phyloP scores from a whole-genome alignment of 2,113 vertebrate species.

The Micromys minutus region DNA sequence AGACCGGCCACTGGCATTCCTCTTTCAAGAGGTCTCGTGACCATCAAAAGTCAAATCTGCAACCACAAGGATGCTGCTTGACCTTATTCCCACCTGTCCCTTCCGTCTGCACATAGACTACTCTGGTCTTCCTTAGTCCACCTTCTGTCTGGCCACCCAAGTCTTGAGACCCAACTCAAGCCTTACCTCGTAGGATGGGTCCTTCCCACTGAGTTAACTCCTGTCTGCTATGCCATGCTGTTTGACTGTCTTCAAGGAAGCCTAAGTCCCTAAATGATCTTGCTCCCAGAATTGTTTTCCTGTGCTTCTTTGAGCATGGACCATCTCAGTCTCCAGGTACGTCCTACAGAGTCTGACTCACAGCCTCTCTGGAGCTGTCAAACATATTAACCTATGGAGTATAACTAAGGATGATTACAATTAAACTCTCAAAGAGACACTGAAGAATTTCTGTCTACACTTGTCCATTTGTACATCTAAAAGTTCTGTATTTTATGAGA shows the following conservation, averaged over 20 bases:
- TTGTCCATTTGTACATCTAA: neutral
- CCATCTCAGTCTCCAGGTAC: neutral
- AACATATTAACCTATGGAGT: neutral
- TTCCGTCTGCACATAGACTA: too few species aligned
- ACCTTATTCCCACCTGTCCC: neutral
- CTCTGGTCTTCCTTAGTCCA: neutral
- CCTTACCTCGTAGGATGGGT: neutral
- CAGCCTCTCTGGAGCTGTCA: neutral
- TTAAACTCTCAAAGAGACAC: constrained; percentile 24
- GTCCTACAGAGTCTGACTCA: neutral
- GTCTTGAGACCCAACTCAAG: neutral
- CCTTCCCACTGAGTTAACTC: neutral
- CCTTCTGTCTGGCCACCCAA: neutral
- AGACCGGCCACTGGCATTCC: too few species aligned
- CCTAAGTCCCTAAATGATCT: fast-evolving
- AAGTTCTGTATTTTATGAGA: neutral
- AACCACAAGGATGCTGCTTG: neutral
- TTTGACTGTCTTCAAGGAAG: neutral
- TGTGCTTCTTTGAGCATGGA: neutral
- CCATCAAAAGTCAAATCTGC: neutral
- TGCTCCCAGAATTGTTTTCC: neutral
- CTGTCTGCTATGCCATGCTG: neutral
- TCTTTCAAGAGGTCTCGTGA: neutral
- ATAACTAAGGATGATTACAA: neutral
- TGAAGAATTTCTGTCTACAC: neutral